Conservation (phyloP, 2,797 vertebrate genomes). For the Enteromius anoplus region DNA sequence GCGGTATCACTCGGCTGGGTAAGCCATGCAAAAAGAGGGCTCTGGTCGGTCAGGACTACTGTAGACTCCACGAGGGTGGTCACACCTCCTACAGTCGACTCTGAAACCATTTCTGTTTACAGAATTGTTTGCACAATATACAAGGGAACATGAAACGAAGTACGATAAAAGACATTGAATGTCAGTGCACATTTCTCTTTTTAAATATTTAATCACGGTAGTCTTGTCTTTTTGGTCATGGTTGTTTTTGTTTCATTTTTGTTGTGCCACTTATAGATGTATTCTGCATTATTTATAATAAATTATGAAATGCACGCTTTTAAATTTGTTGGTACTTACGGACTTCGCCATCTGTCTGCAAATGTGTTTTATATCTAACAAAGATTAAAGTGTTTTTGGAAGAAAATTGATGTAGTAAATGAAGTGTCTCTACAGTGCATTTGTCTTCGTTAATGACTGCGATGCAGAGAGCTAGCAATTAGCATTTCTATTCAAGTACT, state of each 20-base stretch:
- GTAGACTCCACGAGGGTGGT: constrained; percentile 74
- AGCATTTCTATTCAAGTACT: no score
- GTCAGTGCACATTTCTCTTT: neutral
- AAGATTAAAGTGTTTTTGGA: neutral
- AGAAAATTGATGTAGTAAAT: neutral
- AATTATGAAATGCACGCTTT: neutral
- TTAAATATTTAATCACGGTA: constrained; percentile 6
- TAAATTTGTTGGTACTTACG: neutral
- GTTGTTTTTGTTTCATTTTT: constrained; percentile 1
- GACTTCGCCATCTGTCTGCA: neutral
- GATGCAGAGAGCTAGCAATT: no score
- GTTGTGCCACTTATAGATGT: neutral
- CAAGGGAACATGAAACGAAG: no score
- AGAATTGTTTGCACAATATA: neutral
- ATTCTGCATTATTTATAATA: constrained; percentile 20
- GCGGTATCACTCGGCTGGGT: constrained; percentile 76
- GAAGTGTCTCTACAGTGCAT: neutral
- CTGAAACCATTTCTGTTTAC: neutral
- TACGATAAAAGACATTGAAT: no score
- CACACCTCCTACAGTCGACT: constrained; percentile 57
- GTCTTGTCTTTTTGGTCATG: neutral
- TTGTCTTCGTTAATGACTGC: neutral
- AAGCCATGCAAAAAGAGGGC: constrained; percentile 81
- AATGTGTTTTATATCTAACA: neutral
- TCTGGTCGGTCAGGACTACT: constrained; percentile 75